Conservation (phyloP, 2,797 vertebrate genomes). For the Saxicola maurus region DNA sequence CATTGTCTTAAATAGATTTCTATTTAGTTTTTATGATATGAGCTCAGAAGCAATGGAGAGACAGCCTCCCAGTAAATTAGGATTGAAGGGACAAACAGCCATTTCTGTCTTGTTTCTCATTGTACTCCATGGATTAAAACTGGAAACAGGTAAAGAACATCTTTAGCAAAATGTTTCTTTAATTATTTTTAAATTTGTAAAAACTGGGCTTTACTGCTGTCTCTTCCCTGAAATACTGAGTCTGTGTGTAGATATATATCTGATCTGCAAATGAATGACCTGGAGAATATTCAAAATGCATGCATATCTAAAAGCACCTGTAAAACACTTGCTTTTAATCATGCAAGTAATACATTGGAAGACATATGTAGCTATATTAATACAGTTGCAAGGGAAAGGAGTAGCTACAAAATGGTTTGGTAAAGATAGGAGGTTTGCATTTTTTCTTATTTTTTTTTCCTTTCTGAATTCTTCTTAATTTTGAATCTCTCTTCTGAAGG, state of each 20-base stretch:
- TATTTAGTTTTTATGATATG: conserved; percentile 50
- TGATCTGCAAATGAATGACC: not conserved
- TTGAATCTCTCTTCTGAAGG: not conserved
- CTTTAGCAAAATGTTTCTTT: conserved; percentile 28
- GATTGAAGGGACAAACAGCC: conserved; percentile 46
- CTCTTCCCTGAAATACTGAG: not conserved
- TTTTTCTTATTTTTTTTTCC: not conserved
- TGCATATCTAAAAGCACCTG: not conserved
- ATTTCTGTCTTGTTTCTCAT: conserved; percentile 43
- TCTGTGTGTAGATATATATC: not conserved
- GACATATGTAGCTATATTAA: not conserved
- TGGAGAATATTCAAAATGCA: not conserved
- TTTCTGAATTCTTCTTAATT: not conserved
- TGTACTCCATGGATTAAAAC: conserved; percentile 41
- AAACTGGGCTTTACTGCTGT: not conserved
- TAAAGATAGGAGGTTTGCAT: not conserved
- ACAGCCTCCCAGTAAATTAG: not conserved
- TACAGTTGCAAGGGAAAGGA: not conserved
- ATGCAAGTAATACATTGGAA: not conserved
- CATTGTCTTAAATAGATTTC: conserved; percentile 60
- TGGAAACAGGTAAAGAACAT: conserved; percentile 37
- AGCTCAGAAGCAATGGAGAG: conserved; percentile 36
- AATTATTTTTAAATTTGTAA: not conserved
- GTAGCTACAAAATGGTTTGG: not conserved
- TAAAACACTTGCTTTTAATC: not conserved